Evolutionary conservation across 2,113 vertebrate species (phyloP).

Genomic region (Carettochelys insculpta): DNA sequence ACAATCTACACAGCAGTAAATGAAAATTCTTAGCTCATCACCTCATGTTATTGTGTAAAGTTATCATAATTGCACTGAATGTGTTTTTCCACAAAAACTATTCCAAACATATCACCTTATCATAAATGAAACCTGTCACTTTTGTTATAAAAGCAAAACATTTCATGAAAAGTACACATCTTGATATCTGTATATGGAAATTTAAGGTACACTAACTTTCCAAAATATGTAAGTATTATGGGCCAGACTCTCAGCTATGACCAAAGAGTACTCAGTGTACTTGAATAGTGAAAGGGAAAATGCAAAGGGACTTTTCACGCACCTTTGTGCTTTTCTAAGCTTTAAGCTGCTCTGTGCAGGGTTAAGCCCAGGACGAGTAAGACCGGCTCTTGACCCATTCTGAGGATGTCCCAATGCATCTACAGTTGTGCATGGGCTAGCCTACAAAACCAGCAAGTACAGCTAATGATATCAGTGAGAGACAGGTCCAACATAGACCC

Average conservation of each 20-base stretch:
- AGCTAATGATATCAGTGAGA: not conserved
- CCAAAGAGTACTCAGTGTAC: not conserved
- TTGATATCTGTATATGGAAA: too few relatives aligned
- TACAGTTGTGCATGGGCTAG: not conserved
- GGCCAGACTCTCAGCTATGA: not conserved
- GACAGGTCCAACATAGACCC: not conserved
- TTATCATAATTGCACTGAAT: not conserved
- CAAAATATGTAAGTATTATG: not conserved
- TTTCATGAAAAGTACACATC: not conserved
- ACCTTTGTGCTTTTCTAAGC: not conserved
- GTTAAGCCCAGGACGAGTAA: rapidly evolving
- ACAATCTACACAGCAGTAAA: not conserved
- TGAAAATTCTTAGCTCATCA: not conserved
- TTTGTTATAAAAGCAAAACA: conserved; percentile 8
- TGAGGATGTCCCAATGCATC: not conserved
- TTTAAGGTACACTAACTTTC: too few relatives aligned
- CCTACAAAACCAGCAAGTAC: not conserved
- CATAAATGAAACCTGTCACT: not conserved
- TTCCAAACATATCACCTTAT: not conserved
- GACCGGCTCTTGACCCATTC: not conserved
- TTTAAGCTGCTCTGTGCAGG: not conserved
- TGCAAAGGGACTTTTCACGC: too few relatives aligned
- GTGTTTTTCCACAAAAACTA: not conserved
- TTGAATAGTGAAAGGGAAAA: not conserved
- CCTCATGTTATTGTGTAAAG: not conserved